Conservation (phyloP, 1,140 invertebrate genomes). For the Cherax destructor region DNA sequence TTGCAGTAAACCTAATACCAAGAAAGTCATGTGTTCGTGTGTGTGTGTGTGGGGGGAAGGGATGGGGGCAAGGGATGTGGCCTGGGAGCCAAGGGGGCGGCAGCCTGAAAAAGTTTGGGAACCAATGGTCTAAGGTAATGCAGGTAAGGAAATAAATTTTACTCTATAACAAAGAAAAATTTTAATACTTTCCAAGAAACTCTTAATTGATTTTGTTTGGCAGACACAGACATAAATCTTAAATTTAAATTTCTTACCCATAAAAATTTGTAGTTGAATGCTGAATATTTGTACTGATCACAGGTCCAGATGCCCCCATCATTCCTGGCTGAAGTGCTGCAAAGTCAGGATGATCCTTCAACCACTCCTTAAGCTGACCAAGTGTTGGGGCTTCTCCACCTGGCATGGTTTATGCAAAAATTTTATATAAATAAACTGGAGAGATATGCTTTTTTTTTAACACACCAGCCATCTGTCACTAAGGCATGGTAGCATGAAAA, state of each 20-base stretch:
- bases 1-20: too few relatives aligned
- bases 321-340: constrained; percentile 85
- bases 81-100: too few relatives aligned
- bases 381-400: constrained; percentile 87
- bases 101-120: too few relatives aligned
- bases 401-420: constrained; percentile 71
- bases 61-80: too few relatives aligned
- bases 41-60: too few relatives aligned
- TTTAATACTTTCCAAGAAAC: too few relatives aligned
- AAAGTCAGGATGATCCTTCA: constrained; percentile 90
- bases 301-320: constrained; percentile 67
- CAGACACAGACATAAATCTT: neutral
- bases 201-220: too few relatives aligned
- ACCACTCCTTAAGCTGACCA: constrained; percentile 86
- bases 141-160: too few relatives aligned
- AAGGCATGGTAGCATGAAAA: neutral
- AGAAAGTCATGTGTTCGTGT: too few relatives aligned
- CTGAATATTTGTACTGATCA: constrained; percentile 30
- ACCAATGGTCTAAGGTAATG: too few relatives aligned
- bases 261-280: constrained; percentile 10
- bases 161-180: too few relatives aligned
- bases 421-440: neutral
- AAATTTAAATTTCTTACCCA: constrained; percentile 6
- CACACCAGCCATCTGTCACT: neutral
- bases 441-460: neutral